phyloP scores from a whole-genome alignment of 2,113 vertebrate genomes.

The Engystomops pustulosus region DNA sequence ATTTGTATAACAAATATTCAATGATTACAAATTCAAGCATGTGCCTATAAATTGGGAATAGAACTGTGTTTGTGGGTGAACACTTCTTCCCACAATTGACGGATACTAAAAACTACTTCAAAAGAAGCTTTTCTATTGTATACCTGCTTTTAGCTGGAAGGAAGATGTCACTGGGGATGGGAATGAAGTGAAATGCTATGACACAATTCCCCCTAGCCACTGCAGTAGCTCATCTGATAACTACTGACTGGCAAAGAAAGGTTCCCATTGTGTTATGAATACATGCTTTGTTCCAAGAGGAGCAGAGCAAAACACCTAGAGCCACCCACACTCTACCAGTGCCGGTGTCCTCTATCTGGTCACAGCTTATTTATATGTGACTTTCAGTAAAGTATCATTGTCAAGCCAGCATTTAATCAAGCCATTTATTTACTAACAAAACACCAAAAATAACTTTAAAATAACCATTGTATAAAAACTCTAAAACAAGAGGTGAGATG shows the following conservation, averaged over 20 bases:
- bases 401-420: too few species aligned
- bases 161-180: constrained; percentile 50
- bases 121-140: constrained; percentile 39
- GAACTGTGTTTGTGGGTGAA: neutral
- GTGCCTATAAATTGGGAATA: neutral
- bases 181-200: constrained; percentile 33
- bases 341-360: neutral
- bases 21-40: neutral
- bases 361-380: too few species aligned
- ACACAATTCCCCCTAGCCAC: constrained; percentile 44
- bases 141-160: constrained; percentile 32
- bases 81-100: constrained; percentile 46
- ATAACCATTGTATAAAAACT: too few species aligned
- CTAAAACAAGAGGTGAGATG: too few species aligned
- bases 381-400: too few species aligned
- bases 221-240: constrained; percentile 45
- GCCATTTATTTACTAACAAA: too few species aligned
- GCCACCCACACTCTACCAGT: constrained; percentile 42
- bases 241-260: constrained; percentile 22
- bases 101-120: constrained; percentile 54
- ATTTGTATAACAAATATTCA: neutral
- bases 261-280: constrained; percentile 44
- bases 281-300: constrained; percentile 35
- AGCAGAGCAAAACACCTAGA: constrained; percentile 38
- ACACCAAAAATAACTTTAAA: too few species aligned